phyloP scores from a whole-genome alignment of 1,140 invertebrate species.

The Drosophila ironensis region DNA sequence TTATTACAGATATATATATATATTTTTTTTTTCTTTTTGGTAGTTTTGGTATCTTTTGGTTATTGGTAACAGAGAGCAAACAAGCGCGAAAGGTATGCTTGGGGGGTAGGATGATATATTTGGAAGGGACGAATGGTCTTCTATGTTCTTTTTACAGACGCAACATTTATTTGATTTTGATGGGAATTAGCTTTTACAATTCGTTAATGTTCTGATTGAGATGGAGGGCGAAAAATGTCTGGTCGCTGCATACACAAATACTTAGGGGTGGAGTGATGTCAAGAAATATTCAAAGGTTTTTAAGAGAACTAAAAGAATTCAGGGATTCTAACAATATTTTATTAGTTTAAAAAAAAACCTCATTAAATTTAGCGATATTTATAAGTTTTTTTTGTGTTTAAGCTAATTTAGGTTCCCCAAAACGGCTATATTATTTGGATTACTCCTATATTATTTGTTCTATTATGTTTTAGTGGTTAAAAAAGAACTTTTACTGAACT shows the following conservation, averaged over 20 bases:
- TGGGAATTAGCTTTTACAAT: slow-evolving; percentile 38
- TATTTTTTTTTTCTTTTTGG: slow-evolving; percentile 27
- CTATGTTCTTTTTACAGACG: slow-evolving; percentile 25
- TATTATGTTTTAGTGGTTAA: too few relatives aligned
- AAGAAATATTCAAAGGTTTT: too few relatives aligned
- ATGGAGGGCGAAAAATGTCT: slow-evolving; percentile 27
- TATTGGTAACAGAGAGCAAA: slow-evolving; percentile 52
- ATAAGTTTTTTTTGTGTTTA: too few relatives aligned
- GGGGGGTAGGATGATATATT: background rate
- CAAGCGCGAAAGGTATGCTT: slow-evolving; percentile 48
- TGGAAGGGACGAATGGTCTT: slow-evolving; percentile 8
- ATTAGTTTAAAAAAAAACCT: too few relatives aligned
- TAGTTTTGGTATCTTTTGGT: slow-evolving; percentile 21
- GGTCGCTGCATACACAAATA: slow-evolving; percentile 38
- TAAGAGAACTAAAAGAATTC: background rate
- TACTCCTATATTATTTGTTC: too few relatives aligned
- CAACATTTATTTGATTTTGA: slow-evolving; percentile 14
- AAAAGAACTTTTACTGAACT: too few relatives aligned
- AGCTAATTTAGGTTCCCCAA: too few relatives aligned
- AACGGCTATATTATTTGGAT: too few relatives aligned
- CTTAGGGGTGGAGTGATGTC: too few relatives aligned
- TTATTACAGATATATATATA: background rate
- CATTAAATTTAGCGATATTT: too few relatives aligned
- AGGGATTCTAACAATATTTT: background rate
- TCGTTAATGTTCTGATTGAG: slow-evolving; percentile 11